Conservation (phyloP, 2,113 vertebrate genomes). For the Catharus bicknelli region DNA sequence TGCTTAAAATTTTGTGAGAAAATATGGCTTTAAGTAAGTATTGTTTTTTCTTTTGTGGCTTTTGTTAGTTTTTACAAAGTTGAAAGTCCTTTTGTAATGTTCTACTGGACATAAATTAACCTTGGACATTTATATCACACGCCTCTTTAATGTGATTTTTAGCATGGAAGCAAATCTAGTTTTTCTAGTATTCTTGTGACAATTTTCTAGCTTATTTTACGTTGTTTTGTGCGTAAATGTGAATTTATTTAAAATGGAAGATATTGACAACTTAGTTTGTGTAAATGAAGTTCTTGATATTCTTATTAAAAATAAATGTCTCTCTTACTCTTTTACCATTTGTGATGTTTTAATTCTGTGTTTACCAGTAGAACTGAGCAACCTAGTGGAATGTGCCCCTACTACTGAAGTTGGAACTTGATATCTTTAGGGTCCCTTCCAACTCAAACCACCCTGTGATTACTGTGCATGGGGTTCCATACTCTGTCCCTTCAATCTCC, state of each 20-base stretch:
- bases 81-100: neutral
- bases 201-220: slow-evolving; percentile 8
- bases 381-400: neutral
- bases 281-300: slow-evolving; percentile 35
- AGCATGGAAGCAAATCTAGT: slow-evolving; percentile 28
- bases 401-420: neutral
- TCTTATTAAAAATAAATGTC: slow-evolving; percentile 41
- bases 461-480: neutral
- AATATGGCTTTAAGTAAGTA: slow-evolving; percentile 13
- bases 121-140: neutral
- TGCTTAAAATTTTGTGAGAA: slow-evolving; percentile 23
- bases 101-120: neutral
- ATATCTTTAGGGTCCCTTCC: neutral
- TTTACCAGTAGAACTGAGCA: neutral
- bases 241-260: slow-evolving; percentile 25
- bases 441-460: neutral
- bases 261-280: slow-evolving; percentile 4
- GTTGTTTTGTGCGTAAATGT: slow-evolving; percentile 26
- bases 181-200: slow-evolving; percentile 31
- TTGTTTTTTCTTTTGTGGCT: neutral
- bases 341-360: neutral
- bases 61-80: slow-evolving; percentile 1
- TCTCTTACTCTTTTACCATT: slow-evolving; percentile 39
- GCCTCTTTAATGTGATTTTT: slow-evolving; percentile 8
- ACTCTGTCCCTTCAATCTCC: fast-evolving